Evolutionary conservation across 2,888 invertebrate genomes (phyloP), one percentile per base, ranked within the genome.

Genomic region (Sericinus montela): DNA sequence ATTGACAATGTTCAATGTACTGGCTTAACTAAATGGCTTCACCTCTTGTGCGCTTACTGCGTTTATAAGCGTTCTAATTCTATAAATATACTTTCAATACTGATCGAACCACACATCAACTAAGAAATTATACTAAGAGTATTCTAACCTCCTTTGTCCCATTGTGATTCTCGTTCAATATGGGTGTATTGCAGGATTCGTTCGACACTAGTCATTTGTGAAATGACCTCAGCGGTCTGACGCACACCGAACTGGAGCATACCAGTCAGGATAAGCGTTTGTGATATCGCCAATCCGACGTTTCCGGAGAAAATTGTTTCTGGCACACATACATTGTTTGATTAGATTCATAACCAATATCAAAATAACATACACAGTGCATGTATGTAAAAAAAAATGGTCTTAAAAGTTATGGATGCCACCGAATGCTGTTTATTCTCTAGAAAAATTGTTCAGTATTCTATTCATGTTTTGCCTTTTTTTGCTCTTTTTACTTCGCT

Each of bases 131-230:
- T n/a, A n/a, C n/a, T n/a, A n/a, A n/a, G n/a, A n/a, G 5, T 19
- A 11, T 23, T 37, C 6, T 34, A 28, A 86, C 89, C 75, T 76
- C 87, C 89, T 69, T 83, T 83, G 15, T 89, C 89, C 86, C 89
- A 86, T 29, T 79, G 75, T 4, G 80, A 63, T 61, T 93, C 93
- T n/a, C 91, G 85, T 48, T 93, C 91, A 25, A 95, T 82, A 49
- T 92, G 90, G 0, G 92, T 91, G 75, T 95, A 96, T 58, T 92
- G 91, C 54, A 95, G 89, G 29, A 93, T 91, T 6, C 92, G 83
- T 74, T 95, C 93, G 1, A 95, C 95, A 56, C 92, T 92, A 10
- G 93, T 93, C 93, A 93, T 93, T 69, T 92, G 93, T 69, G 86
- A 92, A 67, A 90, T 92, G 72, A 80, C 94, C 89, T 90, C 96